These are phyloP conservation scores for Eospalax fontanierii DNA, from an alignment of 2,797 vertebrate species.

Conservation along the genomic window DNA sequence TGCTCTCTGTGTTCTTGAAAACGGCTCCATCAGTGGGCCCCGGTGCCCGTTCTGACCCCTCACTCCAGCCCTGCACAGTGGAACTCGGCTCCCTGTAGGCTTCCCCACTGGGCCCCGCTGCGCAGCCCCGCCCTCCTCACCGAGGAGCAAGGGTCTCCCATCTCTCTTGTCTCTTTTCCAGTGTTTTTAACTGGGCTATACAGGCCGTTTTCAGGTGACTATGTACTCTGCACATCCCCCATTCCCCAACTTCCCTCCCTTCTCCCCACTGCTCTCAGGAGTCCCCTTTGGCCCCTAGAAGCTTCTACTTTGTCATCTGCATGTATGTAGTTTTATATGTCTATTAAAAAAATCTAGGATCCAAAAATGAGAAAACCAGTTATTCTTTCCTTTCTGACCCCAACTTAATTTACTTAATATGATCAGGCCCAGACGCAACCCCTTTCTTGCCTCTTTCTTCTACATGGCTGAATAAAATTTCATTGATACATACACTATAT, in stretches of 20 bases:
- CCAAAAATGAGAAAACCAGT: too few relatives aligned
- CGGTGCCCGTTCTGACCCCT: too few relatives aligned
- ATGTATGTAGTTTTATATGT: neutral
- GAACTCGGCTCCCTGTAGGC: neutral
- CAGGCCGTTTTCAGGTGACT: neutral
- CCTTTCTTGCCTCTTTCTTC: neutral
- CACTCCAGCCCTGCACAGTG: rapidly evolving
- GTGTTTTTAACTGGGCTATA: neutral
- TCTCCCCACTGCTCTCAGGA: neutral
- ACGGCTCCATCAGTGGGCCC: too few relatives aligned
- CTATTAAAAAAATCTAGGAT: neutral
- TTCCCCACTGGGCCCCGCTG: rapidly evolving
- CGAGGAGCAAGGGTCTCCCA: neutral
- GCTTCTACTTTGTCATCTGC: neutral
- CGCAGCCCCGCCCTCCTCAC: rapidly evolving
- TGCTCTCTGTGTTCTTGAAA: neutral
- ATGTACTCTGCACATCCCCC: neutral
- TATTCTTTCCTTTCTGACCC: neutral
- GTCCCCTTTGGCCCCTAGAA: neutral
- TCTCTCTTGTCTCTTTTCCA: neutral
- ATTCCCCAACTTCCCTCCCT: too few relatives aligned
- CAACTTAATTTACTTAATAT: neutral
- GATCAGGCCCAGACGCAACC: neutral
- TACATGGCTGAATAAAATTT: neutral
- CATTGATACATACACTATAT: neutral